These are phyloP conservation scores for Tachina lurida DNA, from an alignment of 2,888 invertebrate genomes.

Conservation along the genomic window DNA sequence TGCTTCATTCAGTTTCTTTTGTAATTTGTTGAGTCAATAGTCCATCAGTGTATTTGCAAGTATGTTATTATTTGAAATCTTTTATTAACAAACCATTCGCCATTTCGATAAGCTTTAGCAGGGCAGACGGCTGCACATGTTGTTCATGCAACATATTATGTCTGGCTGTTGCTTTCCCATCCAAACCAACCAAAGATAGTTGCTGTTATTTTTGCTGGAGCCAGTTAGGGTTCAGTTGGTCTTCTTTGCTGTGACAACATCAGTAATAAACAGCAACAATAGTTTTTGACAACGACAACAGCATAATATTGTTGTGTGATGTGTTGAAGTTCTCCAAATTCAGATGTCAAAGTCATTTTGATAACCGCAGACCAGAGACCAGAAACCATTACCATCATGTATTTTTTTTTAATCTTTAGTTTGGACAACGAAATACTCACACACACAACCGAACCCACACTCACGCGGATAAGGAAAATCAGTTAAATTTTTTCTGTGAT, in stretches of 20 bases:
- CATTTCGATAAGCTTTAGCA: conserved; percentile 1
- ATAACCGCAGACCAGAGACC: conserved; percentile 67
- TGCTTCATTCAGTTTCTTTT: conserved; percentile 7
- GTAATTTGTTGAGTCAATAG: conserved; percentile 54
- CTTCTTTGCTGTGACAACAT: conserved; percentile 59
- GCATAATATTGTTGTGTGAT: conserved; percentile 45
- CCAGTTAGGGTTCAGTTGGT: conserved; percentile 36
- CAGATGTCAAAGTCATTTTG: conserved; percentile 69
- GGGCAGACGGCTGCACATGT: not conserved
- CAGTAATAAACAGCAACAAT: conserved; percentile 25
- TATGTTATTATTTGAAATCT: not conserved
- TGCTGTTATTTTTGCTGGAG: not conserved
- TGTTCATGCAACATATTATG: conserved; percentile 8
- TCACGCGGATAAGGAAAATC: not conserved
- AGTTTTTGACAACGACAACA: conserved; percentile 16
- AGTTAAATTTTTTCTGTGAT: no score
- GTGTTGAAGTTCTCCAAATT: conserved; percentile 64
- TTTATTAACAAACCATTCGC: not conserved
- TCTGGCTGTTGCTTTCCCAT: conserved; percentile 1
- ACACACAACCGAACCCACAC: not conserved
- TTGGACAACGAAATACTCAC: not conserved
- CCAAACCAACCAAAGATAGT: not conserved
- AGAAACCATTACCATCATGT: conserved; percentile 49
- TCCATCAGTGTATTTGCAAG: conserved; percentile 2
- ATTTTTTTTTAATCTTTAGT: not conserved